A percentile compares a stretch with the other conserved stretches of the same genome.
phyloP scores from a whole-genome alignment of 2,113 vertebrate species.

The Tragelaphus scriptus region DNA sequence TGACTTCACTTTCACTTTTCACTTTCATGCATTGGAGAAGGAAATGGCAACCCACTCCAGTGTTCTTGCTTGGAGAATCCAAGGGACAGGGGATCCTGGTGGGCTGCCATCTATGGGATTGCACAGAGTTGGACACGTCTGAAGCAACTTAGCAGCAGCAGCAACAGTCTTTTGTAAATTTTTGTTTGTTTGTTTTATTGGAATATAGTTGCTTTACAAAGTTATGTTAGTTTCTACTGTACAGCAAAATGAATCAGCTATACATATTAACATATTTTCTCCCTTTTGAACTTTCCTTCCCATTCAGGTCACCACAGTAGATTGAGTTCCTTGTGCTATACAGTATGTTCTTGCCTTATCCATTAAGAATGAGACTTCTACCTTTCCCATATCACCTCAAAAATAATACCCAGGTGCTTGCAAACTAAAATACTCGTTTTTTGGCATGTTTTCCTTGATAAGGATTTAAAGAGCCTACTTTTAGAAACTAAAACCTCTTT shows the following conservation, averaged over 20 bases:
- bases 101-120: no score
- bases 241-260: neutral
- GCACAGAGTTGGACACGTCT: no score
- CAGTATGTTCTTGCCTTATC: neutral
- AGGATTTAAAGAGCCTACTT: neutral
- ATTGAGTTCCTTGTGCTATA: neutral
- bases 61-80: no score
- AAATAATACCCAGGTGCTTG: neutral
- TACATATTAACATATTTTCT: neutral
- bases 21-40: no score
- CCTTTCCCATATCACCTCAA: neutral
- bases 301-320: neutral
- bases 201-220: neutral
- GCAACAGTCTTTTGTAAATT: neutral
- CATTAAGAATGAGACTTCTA: neutral
- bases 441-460: neutral
- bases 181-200: neutral
- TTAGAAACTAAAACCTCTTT: neutral
- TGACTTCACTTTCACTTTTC: no score
- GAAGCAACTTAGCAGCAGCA: no score
- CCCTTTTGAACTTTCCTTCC: neutral
- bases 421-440: neutral
- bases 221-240: neutral
- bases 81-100: no score
- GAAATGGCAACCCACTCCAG: no score